phyloP scores from a whole-genome alignment of 1,140 invertebrate genomes.

The Drosophila kohkoa region DNA sequence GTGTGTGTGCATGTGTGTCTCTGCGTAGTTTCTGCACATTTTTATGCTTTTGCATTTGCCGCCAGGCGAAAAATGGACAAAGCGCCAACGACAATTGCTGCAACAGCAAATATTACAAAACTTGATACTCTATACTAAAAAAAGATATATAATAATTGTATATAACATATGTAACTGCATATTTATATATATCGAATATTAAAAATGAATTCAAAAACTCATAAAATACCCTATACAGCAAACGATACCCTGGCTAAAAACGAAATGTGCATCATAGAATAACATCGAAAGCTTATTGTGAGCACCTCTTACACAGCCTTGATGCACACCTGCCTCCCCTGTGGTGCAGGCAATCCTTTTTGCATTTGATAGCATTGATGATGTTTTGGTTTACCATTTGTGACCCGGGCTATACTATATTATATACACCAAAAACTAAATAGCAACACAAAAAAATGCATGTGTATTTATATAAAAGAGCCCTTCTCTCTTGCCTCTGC shows the following conservation, averaged over 20 bases:
- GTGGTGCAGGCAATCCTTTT: background rate
- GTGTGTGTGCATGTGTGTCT: no score
- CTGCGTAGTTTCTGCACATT: conserved; percentile 27
- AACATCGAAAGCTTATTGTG: background rate
- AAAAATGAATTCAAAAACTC: conserved; percentile 1
- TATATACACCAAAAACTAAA: conserved; percentile 21
- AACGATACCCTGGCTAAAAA: background rate
- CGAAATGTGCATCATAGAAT: conserved; percentile 26
- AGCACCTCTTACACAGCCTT: background rate
- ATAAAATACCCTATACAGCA: background rate
- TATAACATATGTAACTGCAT: no score
- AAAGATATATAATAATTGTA: no score
- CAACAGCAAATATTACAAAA: conserved; percentile 3
- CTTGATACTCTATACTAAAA: no score
- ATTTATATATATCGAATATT: no score
- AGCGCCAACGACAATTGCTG: background rate
- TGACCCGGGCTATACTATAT: conserved; percentile 14
- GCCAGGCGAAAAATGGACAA: conserved; percentile 15
- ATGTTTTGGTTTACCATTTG: conserved; percentile 53
- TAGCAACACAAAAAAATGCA: conserved; percentile 8
- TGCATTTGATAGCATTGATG: conserved; percentile 48
- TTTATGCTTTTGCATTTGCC: conserved; percentile 33
- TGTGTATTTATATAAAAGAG: conserved; percentile 25
- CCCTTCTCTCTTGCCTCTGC: background rate
- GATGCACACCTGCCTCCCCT: background rate